Evolutionary conservation across 2,888 invertebrate genomes (phyloP), one percentile per base, ranked within the genome.

Genomic region (Eudasyphora cyanicolor): DNA sequence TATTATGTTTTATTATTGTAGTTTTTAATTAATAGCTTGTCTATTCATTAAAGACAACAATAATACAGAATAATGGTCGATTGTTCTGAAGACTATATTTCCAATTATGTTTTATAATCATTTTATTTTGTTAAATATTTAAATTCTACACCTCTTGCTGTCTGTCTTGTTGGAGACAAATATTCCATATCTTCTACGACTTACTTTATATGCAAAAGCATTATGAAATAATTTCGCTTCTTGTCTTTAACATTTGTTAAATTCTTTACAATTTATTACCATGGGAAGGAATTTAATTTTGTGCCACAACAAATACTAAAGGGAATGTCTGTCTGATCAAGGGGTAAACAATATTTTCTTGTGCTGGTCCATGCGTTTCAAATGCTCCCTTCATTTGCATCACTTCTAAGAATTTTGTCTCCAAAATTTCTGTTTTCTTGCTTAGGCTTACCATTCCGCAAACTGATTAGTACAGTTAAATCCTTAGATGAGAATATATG

Each of bases 271-370:
- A 60, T 60, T 60, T 60, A 27, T 60, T 60, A 29, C n/a, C 57
- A 60, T 60, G 29, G 29, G 29, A 29, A 60, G 60, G 60, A 60
- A 60, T 60, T 60, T 60, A 60, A 60, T 60, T 60, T 60, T 60
- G 60, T 60, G 29, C 19, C 60, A 14, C 29, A 24, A 0, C 17
- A n/a, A 29, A 14, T 5, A 21, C 60, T 3, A 32, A 60, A 57
- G 2, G n/a, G 27, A 29, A 60, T 32, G 12, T 29, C 60, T n/a
- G 60, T 60, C n/a, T 60, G 7, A n/a, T 60, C 29, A 14, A 3
- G 14, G 32, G 29, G 3, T 3, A n/a, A 60, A n/a, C 29, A 29
- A 8, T n/a, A 4, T 24, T 17, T 21, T 54, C 2, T n/a, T 45
- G n/a, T n/a, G n/a, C 45, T 32, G 32, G 32, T 45, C 45, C 45